Evolutionary conservation across 2,888 invertebrate genomes (phyloP).

Genomic region (Hoplodrina ambigua): DNA sequence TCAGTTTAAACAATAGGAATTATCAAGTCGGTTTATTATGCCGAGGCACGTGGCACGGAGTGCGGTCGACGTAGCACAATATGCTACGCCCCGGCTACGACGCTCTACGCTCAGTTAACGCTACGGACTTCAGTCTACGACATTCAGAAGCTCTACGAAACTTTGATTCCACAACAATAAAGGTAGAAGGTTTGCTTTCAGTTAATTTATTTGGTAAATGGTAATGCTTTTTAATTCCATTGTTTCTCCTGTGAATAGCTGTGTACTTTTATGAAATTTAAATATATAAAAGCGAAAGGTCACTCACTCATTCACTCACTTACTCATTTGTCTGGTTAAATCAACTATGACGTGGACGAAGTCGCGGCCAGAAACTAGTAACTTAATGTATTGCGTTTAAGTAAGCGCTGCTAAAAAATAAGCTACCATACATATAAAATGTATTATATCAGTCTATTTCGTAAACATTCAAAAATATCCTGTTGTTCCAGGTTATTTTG

Average conservation of each 20-base stretch:
- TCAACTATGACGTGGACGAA: no score
- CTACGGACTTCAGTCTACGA: conserved; percentile 68
- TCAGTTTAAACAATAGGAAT: conserved; percentile 58
- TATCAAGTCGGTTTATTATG: conserved; percentile 78
- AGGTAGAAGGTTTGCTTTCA: conserved; percentile 39
- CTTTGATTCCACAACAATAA: conserved; percentile 54
- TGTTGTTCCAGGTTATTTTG: conserved; percentile 15
- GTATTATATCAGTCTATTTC: neutral
- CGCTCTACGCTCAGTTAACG: conserved; percentile 66
- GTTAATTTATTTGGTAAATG: conserved; percentile 43
- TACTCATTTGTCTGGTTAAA: no score
- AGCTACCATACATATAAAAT: neutral
- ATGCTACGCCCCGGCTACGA: conserved; percentile 67
- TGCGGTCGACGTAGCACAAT: conserved; percentile 74
- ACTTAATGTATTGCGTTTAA: neutral
- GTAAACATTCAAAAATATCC: conserved; percentile 8
- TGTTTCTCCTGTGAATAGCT: neutral
- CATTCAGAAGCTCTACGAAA: conserved; percentile 63
- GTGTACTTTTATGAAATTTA: neutral
- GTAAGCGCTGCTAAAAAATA: neutral
- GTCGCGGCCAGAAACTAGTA: neutral
- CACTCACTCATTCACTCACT: no score
- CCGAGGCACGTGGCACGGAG: conserved; percentile 74
- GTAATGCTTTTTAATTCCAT: conserved; percentile 22
- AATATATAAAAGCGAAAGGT: no score